These are phyloP conservation scores for Diadromus collaris DNA, from an alignment of 2,888 invertebrate genomes.

Conservation along the genomic window DNA sequence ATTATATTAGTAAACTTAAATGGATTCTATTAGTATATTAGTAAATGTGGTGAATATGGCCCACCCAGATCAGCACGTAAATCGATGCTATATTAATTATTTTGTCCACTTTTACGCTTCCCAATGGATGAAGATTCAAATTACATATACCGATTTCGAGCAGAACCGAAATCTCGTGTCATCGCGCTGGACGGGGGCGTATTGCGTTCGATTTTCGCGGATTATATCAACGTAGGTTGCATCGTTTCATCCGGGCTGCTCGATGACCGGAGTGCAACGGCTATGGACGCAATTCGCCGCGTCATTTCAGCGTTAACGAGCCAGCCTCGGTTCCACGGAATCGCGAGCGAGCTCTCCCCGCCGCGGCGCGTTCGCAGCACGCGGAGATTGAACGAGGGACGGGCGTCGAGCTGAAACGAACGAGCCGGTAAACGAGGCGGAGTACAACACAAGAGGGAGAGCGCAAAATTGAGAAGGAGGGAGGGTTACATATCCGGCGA, in stretches of 20 bases:
- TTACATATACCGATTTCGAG: too few species aligned
- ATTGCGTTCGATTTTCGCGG: background rate
- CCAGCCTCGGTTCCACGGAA: constrained; percentile 20
- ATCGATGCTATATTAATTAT: too few species aligned
- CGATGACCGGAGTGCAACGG: background rate
- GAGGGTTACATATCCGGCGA: constrained; percentile 37
- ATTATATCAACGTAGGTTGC: constrained; percentile 28
- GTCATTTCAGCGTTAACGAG: constrained; percentile 43
- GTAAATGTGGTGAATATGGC: too few species aligned
- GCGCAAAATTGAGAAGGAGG: background rate
- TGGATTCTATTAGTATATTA: too few species aligned
- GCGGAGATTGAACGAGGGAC: constrained; percentile 24
- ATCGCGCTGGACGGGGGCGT: background rate
- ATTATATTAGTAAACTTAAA: too few species aligned
- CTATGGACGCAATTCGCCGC: constrained; percentile 12
- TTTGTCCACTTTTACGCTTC: too few species aligned
- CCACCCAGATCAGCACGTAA: too few species aligned
- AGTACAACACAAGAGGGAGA: constrained; percentile 6
- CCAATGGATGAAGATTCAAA: too few species aligned
- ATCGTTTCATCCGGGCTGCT: background rate
- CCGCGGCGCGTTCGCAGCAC: constrained; percentile 53
- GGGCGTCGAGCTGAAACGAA: constrained; percentile 35
- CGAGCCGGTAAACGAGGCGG: constrained; percentile 34
- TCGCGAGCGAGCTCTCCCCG: constrained; percentile 34
- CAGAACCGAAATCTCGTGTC: background rate